Base-by-base conservation (phyloP, 2,888 invertebrate species). In the Chloroclystis v-ata region DNA sequence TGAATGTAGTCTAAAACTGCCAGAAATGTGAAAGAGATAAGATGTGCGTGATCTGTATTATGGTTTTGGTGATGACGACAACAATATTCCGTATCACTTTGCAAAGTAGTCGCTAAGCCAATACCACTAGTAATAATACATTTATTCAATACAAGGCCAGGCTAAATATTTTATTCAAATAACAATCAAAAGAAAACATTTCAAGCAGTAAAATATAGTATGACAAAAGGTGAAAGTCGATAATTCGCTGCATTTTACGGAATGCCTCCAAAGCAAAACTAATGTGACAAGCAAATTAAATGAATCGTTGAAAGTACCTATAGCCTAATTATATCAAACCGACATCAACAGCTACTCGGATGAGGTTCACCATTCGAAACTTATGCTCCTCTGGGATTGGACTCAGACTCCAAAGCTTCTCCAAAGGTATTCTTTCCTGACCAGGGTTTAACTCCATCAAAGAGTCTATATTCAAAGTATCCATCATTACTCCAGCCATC, bases 291-390 rank as follows among this genome's bases (percentile, higher is more conserved):
- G 20, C 20, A 20, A 20, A 20, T 20, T 5, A 20, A 20, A 5
- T 32, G 8, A n/a, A 10, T 5, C n/a, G 5, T 38, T 28, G 37
- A 13, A 8, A 38, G 11, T 28, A n/a, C n/a, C n/a, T n/a, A 60
- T 56, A 62, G 13, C 10, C 43, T 4, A 43, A 39, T 65, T 57
- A 78, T 49, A 78, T 71, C 5, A 78, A 48, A 12, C 66, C 71
- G 13, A 64, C 53, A 30, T 80, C 76, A 1, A 74, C 72, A 12
- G 76, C 64, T 4, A 72, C 56, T 13, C 63, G 67, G 4, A 80
- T 59, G 2, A 69, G 67, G 35, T 74, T 75, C 1, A 75, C 56
- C 7, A 78, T 35, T 9, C 57, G 52, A 52, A 61, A 54, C 52
- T 76, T 77, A 12, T 72, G 57, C 13, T 69, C 61, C 1, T 52